Conservation (phyloP, 2,888 invertebrate genomes). For the Cephus rjabovi region DNA sequence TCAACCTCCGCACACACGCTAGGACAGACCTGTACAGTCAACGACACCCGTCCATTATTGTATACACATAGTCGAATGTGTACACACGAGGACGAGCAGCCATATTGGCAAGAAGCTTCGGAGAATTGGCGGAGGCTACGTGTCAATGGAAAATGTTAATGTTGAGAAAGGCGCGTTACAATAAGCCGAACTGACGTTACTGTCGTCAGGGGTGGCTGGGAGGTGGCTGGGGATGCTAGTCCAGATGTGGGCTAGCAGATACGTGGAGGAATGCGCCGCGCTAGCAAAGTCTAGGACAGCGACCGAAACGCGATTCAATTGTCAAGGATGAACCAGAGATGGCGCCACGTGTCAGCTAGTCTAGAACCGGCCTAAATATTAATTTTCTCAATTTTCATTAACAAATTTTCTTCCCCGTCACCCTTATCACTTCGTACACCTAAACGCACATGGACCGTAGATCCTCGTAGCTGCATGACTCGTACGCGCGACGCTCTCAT, state of each 20-base stretch:
- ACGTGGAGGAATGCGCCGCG: conserved; percentile 24
- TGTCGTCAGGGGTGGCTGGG: background rate
- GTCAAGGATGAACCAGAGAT: background rate
- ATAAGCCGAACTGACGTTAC: background rate
- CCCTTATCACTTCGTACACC: background rate
- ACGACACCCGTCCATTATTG: background rate
- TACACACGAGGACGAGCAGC: background rate
- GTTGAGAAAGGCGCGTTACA: background rate
- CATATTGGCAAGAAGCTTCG: background rate
- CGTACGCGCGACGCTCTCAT: background rate
- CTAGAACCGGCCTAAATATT: background rate
- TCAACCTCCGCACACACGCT: background rate
- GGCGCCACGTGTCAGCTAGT: background rate
- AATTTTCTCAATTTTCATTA: background rate
- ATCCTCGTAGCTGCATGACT: background rate
- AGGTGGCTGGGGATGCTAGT: conserved; percentile 18
- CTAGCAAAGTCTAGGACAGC: conserved; percentile 10
- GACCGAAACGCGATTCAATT: background rate
- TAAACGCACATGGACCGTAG: background rate
- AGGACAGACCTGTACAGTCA: background rate
- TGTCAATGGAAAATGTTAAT: background rate
- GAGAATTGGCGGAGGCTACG: background rate
- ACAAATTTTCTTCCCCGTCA: background rate
- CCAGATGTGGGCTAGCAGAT: conserved; percentile 27
- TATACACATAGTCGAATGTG: background rate